Base-by-base conservation (phyloP, 92 coral and sea anemone genomes). In the Palythoa caribaeorum region DNA sequence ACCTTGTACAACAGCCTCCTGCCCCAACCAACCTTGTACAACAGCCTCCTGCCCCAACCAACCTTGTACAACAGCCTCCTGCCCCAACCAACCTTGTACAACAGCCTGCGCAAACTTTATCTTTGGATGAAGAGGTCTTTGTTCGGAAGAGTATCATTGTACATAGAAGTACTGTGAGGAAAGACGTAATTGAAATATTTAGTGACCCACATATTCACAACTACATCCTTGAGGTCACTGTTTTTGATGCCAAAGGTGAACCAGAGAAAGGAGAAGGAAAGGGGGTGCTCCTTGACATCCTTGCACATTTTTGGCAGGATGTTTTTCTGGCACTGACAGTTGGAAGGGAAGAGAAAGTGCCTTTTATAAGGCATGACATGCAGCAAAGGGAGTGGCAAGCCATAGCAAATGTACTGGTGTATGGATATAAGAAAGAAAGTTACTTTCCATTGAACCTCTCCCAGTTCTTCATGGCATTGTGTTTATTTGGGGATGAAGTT, bases 211-310 rank as follows among this genome's bases (percentile, higher is more conserved):
- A 80, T 13, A 81, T 73, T 38, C 65, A 53, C 36, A 72, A 81
- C 40, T 78, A 78, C 73, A 35, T 20, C 59, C 57, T 78, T 35
- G 81, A 87, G 28, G 62, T 87, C 40, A 79, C 54, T 37, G 86
- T 87, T 39, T 50, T 79, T 2, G 87, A 60, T 35, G 68, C 47
- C 8, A 37, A 81, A 54, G 88, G 91, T 39, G 52, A 37, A 37
- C 75, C 71, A 1, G 91, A 88, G 59, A 88, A 88, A 73, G 91
- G 91, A 51, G 91, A 81, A 21, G 91, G 91, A 8, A 83, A 37
- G 21, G 83, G 88, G 9, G 91, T 73, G 55, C 63, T 79, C 17
- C 39, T 51, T 16, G 88, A 88, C 11, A 37, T 81, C 17, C 76
- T 88, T 10, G 35, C 87, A 51, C 57, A 68, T 51, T 79, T 88